A percentile compares a stretch with the other conserved stretches of the same genome.
These are phyloP conservation scores for Thunnus maccoyii DNA, from an alignment of 2,113 vertebrate genomes.

Conservation along the genomic window DNA sequence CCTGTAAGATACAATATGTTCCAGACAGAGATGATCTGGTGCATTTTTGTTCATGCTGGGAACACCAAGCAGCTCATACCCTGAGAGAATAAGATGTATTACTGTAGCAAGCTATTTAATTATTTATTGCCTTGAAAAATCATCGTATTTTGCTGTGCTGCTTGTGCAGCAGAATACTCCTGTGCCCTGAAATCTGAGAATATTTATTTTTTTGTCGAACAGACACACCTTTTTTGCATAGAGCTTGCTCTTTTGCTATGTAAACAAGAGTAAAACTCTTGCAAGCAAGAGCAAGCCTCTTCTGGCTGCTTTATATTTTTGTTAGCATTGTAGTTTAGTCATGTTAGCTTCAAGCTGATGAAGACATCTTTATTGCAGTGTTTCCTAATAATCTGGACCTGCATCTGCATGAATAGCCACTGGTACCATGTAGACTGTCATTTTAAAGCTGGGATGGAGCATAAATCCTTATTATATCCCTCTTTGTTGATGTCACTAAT, in stretches of 20 bases:
- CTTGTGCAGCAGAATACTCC: slow-evolving; percentile 35
- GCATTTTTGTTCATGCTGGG: slow-evolving; percentile 55
- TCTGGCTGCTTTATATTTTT: not conserved
- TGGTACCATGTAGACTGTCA: too few relatives aligned
- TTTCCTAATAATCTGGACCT: too few relatives aligned
- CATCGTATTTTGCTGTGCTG: slow-evolving; percentile 40
- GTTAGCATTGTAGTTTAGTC: not conserved
- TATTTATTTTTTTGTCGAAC: slow-evolving; percentile 20
- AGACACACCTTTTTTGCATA: not conserved
- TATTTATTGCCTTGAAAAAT: slow-evolving; percentile 69
- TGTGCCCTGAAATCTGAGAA: slow-evolving; percentile 34
- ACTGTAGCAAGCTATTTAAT: slow-evolving; percentile 62
- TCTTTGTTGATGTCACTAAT: not conserved
- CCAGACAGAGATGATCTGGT: slow-evolving; percentile 55
- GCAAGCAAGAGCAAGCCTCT: not conserved
- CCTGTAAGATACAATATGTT: slow-evolving; percentile 53
- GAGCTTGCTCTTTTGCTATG: slow-evolving; percentile 17
- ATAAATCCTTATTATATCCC: not conserved
- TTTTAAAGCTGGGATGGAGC: not conserved
- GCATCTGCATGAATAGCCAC: too few relatives aligned
- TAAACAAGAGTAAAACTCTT: slow-evolving; percentile 26
- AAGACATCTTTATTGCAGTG: too few relatives aligned
- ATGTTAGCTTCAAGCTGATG: not conserved
- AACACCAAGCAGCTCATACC: slow-evolving; percentile 54
- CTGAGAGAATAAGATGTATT: slow-evolving; percentile 55